phyloP scores from a whole-genome alignment of 2,888 invertebrate species.

The Apodemia mormo region DNA sequence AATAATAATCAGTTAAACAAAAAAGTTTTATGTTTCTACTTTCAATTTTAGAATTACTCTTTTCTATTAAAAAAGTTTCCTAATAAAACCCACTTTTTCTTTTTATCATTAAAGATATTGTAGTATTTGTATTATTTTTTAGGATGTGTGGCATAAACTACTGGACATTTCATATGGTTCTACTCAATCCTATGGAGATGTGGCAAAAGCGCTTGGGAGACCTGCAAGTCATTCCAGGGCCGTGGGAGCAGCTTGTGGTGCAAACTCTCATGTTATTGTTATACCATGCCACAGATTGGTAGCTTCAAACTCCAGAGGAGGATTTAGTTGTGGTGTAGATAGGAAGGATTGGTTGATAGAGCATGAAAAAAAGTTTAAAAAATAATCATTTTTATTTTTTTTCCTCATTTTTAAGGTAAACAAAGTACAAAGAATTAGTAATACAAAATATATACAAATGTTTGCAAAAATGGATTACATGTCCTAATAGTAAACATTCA shows the following conservation, averaged over 20 bases:
- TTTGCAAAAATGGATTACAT: no score
- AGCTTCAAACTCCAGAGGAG: constrained; percentile 62
- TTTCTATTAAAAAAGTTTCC: no score
- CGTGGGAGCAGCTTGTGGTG: constrained; percentile 68
- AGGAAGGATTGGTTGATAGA: constrained; percentile 78
- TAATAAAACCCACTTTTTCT: no score
- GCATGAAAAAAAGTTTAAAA: constrained; percentile 57
- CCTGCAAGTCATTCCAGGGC: constrained; percentile 63
- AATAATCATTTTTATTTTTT: neutral
- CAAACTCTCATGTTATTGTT: constrained; percentile 61
- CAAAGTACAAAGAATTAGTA: constrained; percentile 15
- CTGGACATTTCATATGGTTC: constrained; percentile 60
- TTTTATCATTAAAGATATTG: no score
- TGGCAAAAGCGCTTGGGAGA: constrained; percentile 60
- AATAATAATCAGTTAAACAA: no score
- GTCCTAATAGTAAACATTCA: no score
- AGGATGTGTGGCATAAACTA: constrained; percentile 69
- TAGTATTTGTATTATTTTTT: constrained; percentile 26
- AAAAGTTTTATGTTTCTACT: no score
- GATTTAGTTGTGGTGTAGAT: constrained; percentile 76
- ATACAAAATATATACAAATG: neutral
- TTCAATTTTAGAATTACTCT: no score
- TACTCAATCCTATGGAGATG: constrained; percentile 62
- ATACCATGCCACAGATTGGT: constrained; percentile 71
- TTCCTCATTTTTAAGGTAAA: neutral